These are phyloP conservation scores for Mormyrops attenuatus DNA, from an alignment of 2,797 vertebrate genomes.

Conservation along the genomic window DNA sequence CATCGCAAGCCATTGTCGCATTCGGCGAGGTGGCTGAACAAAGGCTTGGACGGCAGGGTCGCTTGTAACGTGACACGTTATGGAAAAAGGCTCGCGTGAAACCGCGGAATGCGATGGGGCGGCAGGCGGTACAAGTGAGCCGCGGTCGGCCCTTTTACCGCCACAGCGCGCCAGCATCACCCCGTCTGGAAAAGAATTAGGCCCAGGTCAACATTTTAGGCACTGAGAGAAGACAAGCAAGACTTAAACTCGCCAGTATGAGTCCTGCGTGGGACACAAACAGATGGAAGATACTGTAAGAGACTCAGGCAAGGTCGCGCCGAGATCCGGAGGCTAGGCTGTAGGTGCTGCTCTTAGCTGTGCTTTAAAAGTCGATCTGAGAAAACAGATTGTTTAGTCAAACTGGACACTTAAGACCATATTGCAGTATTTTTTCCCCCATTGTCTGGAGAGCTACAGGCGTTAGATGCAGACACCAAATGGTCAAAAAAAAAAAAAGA, in stretches of 20 bases:
- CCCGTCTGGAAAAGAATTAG: constrained; percentile 15
- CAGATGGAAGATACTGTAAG: constrained; percentile 68
- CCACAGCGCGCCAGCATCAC: not conserved
- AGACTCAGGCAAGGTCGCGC: constrained; percentile 59
- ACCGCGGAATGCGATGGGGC: not conserved
- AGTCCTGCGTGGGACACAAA: constrained; percentile 58
- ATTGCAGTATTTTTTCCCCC: constrained; percentile 53
- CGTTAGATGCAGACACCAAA: constrained; percentile 67
- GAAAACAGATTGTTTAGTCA: constrained; percentile 74
- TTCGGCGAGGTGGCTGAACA: not conserved
- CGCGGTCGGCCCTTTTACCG: not conserved
- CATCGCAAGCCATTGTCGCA: not conserved
- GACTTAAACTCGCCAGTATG: constrained; percentile 63
- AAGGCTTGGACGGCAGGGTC: not conserved
- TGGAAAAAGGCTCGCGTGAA: not conserved
- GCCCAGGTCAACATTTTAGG: constrained; percentile 11
- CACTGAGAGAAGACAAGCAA: constrained; percentile 44
- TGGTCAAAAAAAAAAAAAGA: constrained; percentile 57
- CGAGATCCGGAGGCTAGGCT: constrained; percentile 63
- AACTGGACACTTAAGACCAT: constrained; percentile 69
- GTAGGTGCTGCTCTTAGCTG: constrained; percentile 64
- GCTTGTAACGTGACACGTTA: not conserved
- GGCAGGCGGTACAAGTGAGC: not conserved
- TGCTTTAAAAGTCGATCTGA: constrained; percentile 71
- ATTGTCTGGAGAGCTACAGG: constrained; percentile 68